phyloP scores from a whole-genome alignment of 2,797 vertebrate genomes.

The Babyrousa celebensis region DNA sequence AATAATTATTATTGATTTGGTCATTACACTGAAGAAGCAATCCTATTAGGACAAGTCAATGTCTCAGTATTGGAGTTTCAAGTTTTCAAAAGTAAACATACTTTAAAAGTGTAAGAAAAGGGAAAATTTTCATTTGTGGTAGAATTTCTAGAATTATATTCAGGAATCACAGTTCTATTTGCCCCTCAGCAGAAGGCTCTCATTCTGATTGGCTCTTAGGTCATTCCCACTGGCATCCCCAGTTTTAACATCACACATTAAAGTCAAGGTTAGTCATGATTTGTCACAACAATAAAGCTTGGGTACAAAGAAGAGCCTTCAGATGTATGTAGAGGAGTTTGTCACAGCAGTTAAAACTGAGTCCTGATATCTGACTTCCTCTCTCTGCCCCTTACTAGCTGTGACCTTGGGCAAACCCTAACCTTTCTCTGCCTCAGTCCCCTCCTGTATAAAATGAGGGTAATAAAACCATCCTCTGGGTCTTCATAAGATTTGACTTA shows the following conservation, averaged over 20 bases:
- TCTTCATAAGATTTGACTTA: background rate
- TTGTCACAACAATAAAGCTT: background rate
- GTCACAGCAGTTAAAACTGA: background rate
- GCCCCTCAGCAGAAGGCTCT: background rate
- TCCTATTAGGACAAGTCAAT: conserved; percentile 61
- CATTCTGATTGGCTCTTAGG: background rate
- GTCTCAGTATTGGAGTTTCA: background rate
- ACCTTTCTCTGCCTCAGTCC: background rate
- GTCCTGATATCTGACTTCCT: background rate
- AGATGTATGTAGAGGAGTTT: background rate
- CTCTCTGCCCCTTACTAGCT: background rate
- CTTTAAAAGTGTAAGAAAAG: conserved; percentile 30
- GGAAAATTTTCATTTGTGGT: background rate
- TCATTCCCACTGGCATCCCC: background rate
- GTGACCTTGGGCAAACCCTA: background rate
- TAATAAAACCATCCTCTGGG: too few relatives aligned
- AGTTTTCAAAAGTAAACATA: conserved; percentile 70
- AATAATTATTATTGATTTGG: background rate
- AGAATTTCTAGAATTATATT: conserved; percentile 40
- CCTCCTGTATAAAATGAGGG: background rate
- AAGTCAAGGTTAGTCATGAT: background rate
- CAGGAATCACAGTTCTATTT: background rate
- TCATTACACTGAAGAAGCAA: background rate
- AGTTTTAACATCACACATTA: background rate
- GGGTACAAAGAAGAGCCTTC: background rate